Evolutionary conservation across 2,888 invertebrate species (phyloP).

Genomic region (Agrochola circellaris): DNA sequence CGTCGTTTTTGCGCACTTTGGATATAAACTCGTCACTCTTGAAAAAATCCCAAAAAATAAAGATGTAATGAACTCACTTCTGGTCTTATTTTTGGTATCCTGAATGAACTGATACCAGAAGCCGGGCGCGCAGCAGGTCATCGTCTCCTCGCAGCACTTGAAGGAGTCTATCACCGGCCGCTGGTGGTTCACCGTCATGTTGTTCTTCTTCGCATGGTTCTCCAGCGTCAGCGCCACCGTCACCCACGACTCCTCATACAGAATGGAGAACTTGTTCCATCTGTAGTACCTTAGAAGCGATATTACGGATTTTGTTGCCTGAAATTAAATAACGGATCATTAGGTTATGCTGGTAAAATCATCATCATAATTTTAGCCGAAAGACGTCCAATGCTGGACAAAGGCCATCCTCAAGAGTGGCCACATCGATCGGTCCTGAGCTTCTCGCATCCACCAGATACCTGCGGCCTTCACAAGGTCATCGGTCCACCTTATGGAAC

Average conservation of each 20-base stretch:
- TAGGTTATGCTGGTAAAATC: not conserved
- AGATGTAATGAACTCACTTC: conserved; percentile 91
- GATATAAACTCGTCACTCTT: not conserved
- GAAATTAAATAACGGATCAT: conserved; percentile 68
- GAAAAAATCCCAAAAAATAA: not conserved
- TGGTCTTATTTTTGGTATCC: conserved; percentile 95
- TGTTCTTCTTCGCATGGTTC: conserved; percentile 93
- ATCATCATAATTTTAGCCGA: not conserved
- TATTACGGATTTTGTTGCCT: conserved; percentile 98
- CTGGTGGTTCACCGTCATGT: conserved; percentile 96
- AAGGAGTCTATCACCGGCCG: conserved; percentile 93
- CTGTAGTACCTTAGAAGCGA: conserved; percentile 97
- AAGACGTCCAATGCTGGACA: no score
- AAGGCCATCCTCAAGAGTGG: not conserved
- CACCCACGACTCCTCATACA: conserved; percentile 95
- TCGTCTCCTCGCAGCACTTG: conserved; percentile 94
- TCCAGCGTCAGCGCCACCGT: conserved; percentile 95
- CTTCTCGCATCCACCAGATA: not conserved
- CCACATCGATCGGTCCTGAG: no score
- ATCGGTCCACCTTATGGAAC: not conserved
- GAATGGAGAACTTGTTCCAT: conserved; percentile 98
- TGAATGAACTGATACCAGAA: conserved; percentile 96
- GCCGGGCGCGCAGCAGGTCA: conserved; percentile 94
- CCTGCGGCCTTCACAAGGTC: not conserved
- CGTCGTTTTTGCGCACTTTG: no score